A percentile compares a stretch with the other conserved stretches of the same genome.
These are phyloP conservation scores for Brachionus koreanus DNA, from an alignment of 1,140 invertebrate species.

Conservation along the genomic window DNA sequence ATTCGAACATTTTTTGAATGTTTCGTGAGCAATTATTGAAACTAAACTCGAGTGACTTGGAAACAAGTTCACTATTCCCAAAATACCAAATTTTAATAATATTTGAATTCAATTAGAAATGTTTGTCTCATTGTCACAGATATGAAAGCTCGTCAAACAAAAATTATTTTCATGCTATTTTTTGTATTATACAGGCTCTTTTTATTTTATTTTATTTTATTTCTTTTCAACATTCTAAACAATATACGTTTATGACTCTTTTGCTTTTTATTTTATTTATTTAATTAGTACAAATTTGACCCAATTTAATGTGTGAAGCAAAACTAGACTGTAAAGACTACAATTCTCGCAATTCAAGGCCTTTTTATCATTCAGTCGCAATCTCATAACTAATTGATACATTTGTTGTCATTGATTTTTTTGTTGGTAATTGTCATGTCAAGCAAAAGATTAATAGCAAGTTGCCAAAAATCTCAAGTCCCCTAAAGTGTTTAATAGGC, in stretches of 20 bases:
- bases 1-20: not conserved
- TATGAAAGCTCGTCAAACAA: not conserved
- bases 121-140: not conserved
- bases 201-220: not conserved
- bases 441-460: not conserved
- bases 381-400: constrained; percentile 31
- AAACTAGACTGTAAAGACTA: not conserved
- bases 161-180: not conserved
- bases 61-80: not conserved
- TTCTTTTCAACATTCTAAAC: not conserved
- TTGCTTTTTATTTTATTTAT: not conserved
- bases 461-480: not conserved
- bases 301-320: not conserved
- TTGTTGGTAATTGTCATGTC: not conserved
- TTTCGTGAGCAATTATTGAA: not conserved
- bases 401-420: not conserved
- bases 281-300: not conserved
- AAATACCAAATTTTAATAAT: not conserved
- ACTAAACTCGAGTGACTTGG: not conserved
- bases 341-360: not conserved
- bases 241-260: not conserved
- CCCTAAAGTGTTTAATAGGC: not conserved
- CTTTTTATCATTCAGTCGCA: not conserved
- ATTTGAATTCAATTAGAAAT: constrained; percentile 5
- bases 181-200: not conserved